These are phyloP conservation scores for Philaethria dido DNA, from an alignment of 2,888 invertebrate genomes.

Conservation along the genomic window DNA sequence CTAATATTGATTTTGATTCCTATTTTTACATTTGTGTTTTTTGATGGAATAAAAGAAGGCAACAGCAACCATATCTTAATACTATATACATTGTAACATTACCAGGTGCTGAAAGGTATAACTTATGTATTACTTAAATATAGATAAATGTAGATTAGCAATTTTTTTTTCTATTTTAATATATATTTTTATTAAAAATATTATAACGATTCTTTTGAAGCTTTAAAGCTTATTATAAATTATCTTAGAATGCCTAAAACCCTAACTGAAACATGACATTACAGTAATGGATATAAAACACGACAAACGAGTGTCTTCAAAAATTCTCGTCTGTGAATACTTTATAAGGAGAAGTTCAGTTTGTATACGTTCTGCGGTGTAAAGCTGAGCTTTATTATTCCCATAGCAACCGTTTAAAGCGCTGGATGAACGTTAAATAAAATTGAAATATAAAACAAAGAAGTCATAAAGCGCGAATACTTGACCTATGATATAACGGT, in stretches of 20 bases:
- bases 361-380: constrained; percentile 40
- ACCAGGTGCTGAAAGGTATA: too few species aligned
- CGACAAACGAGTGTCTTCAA: constrained; percentile 37
- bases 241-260: neutral
- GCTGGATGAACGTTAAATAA: constrained; percentile 49
- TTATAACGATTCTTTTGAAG: neutral
- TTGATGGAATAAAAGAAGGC: too few species aligned
- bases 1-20: too few species aligned
- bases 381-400: constrained; percentile 46
- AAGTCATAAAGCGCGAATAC: neutral
- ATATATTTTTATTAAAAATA: too few species aligned
- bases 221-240: too few species aligned
- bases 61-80: too few species aligned
- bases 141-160: too few species aligned
- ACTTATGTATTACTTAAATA: too few species aligned
- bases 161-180: too few species aligned
- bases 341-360: constrained; percentile 41
- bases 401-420: constrained; percentile 48
- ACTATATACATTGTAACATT: too few species aligned
- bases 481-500: constrained; percentile 1
- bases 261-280: constrained; percentile 8
- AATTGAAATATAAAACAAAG: constrained; percentile 49
- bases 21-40: too few species aligned
- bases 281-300: constrained; percentile 29
- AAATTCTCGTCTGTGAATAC: constrained; percentile 42